Percentiles rank a stretch among this genome's conserved stretches.
phyloP scores from a whole-genome alignment of 2,888 invertebrate species.

The Parapristionchus giblindavisi region DNA sequence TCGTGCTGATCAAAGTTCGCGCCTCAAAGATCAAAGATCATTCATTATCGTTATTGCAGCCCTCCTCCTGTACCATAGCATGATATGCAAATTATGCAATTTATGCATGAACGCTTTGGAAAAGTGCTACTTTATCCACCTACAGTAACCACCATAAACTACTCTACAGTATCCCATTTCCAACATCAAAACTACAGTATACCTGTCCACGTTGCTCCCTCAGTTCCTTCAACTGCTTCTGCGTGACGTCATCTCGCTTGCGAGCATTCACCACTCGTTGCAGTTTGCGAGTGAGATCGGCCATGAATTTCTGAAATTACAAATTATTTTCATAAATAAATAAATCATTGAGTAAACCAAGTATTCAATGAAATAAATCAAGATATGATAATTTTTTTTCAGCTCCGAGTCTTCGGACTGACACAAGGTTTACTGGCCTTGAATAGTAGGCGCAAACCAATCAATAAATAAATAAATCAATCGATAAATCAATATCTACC shows the following conservation, averaged over 20 bases:
- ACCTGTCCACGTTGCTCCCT: slow-evolving; percentile 51
- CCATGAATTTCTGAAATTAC: slow-evolving; percentile 38
- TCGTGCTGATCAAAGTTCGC: not conserved
- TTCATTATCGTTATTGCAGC: not conserved
- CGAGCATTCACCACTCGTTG: slow-evolving; percentile 44
- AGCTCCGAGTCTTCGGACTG: too few relatives aligned
- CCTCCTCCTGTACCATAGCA: not conserved
- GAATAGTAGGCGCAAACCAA: too few relatives aligned
- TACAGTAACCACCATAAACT: too few relatives aligned
- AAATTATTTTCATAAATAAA: not conserved
- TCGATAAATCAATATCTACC: too few relatives aligned
- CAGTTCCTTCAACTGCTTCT: slow-evolving; percentile 56
- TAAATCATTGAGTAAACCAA: not conserved
- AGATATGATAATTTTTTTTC: too few relatives aligned
- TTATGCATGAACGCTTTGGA: too few relatives aligned
- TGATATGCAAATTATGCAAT: too few relatives aligned
- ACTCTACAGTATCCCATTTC: too few relatives aligned
- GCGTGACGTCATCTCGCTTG: slow-evolving; percentile 55
- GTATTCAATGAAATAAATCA: not conserved
- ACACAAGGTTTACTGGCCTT: too few relatives aligned
- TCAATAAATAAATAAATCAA: not conserved
- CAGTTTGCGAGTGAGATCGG: slow-evolving; percentile 51
- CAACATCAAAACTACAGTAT: too few relatives aligned
- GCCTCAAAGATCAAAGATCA: not conserved
- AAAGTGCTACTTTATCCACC: too few relatives aligned